Evolutionary conservation across 2,113 vertebrate species (phyloP).

Genomic region (Trichomycterus rosablanca): DNA sequence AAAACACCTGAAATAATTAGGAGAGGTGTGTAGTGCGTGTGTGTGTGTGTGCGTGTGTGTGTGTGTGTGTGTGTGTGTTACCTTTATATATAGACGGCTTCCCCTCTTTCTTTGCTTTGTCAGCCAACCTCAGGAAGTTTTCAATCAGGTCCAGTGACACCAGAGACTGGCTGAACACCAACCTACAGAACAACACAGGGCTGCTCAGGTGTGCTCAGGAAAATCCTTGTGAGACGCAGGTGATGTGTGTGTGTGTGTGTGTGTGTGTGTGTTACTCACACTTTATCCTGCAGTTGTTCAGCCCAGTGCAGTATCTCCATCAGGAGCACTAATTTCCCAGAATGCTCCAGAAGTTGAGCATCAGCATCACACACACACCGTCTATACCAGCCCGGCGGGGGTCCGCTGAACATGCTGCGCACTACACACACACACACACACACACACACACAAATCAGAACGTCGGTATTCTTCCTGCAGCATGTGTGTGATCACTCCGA

Average conservation of each 20-base stretch:
- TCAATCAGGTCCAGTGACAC: constrained; percentile 91
- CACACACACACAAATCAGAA: no score
- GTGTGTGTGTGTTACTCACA: constrained; percentile 72
- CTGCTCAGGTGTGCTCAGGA: background rate
- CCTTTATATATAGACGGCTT: constrained; percentile 77
- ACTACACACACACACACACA: constrained; percentile 23
- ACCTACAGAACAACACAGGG: constrained; percentile 63
- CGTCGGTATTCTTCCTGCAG: no score
- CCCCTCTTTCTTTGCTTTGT: constrained; percentile 67
- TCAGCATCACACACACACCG: constrained; percentile 79
- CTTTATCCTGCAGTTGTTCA: constrained; percentile 88
- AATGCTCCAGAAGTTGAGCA: constrained; percentile 82
- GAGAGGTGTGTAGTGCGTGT: no score
- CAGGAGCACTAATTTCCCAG: constrained; percentile 89
- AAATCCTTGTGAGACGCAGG: no score
- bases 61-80: constrained; percentile 34
- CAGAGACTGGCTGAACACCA: constrained; percentile 96
- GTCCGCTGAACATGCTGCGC: constrained; percentile 33
- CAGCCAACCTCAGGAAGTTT: constrained; percentile 81
- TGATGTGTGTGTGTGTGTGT: background rate
- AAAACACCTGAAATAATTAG: no score
- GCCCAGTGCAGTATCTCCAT: constrained; percentile 90
- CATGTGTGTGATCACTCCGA: no score
- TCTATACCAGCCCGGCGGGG: constrained; percentile 80
- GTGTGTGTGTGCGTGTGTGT: background rate